phyloP scores from a whole-genome alignment of 2,888 invertebrate genomes.

The Sphaeridia pumilis region DNA sequence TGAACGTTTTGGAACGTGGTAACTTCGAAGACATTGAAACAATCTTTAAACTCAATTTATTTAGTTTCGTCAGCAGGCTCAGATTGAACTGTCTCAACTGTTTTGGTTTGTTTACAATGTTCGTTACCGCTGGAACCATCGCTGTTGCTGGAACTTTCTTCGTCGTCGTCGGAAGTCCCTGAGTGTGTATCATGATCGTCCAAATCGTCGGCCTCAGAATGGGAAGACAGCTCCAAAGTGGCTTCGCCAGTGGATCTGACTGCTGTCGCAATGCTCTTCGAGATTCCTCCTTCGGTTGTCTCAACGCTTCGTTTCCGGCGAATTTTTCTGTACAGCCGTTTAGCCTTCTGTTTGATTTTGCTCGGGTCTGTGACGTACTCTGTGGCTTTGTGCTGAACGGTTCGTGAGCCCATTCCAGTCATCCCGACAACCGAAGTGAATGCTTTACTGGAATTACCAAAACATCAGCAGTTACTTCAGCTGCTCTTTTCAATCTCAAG shows the following conservation, averaged over 20 bases:
- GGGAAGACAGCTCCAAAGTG: too few species aligned
- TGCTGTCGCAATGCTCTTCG: too few species aligned
- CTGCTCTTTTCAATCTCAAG: too few species aligned
- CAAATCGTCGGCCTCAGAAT: neutral
- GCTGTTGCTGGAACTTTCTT: neutral
- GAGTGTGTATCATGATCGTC: neutral
- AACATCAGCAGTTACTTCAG: neutral
- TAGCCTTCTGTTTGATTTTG: conserved; percentile 19
- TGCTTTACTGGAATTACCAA: conserved; percentile 16
- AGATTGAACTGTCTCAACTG: neutral
- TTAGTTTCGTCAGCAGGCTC: neutral
- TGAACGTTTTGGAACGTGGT: too few species aligned
- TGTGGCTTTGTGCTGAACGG: conserved; percentile 18
- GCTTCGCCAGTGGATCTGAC: too few species aligned
- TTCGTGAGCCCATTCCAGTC: conserved; percentile 21
- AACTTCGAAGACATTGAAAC: too few species aligned
- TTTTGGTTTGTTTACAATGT: neutral
- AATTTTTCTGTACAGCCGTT: conserved; percentile 3
- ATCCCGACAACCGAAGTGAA: conserved; percentile 24
- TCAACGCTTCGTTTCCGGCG: neutral
- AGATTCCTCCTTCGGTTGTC: too few species aligned
- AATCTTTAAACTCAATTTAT: too few species aligned
- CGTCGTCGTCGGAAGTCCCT: neutral
- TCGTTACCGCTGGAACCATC: neutral
- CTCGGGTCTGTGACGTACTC: conserved; percentile 13